These are phyloP conservation scores for Agriopis leucophaearia DNA, from an alignment of 2,888 invertebrate species.

Conservation along the genomic window DNA sequence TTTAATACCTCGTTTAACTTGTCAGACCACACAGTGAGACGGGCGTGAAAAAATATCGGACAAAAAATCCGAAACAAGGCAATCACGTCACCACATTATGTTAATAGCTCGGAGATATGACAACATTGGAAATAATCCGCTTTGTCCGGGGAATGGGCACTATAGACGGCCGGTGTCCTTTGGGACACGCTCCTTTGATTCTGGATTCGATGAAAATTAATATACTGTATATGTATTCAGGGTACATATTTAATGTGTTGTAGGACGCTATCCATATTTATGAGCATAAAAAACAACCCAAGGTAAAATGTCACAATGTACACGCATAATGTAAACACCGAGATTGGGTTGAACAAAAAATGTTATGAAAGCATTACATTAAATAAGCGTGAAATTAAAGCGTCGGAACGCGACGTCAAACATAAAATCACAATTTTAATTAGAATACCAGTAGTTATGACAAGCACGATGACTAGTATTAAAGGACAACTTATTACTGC, in stretches of 20 bases:
- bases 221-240: slow-evolving; percentile 57
- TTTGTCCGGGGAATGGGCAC: slow-evolving; percentile 78
- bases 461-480: no score
- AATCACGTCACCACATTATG: slow-evolving; percentile 80
- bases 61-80: slow-evolving; percentile 68
- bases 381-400: slow-evolving; percentile 53
- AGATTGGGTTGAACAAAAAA: slow-evolving; percentile 38
- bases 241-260: slow-evolving; percentile 68
- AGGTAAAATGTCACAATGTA: slow-evolving; percentile 36
- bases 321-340: slow-evolving; percentile 21
- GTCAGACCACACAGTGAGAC: slow-evolving; percentile 73
- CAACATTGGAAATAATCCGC: slow-evolving; percentile 82
- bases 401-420: slow-evolving; percentile 55
- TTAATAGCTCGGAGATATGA: slow-evolving; percentile 79
- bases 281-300: slow-evolving; percentile 51
- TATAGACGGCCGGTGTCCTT: slow-evolving; percentile 70
- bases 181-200: slow-evolving; percentile 80
- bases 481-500: no score
- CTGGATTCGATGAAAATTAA: slow-evolving; percentile 80
- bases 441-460: slow-evolving; percentile 61
- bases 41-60: slow-evolving; percentile 61
- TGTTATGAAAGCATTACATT: slow-evolving; percentile 33
- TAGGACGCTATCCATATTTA: slow-evolving; percentile 56
- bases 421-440: slow-evolving; percentile 59
- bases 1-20: slow-evolving; percentile 39